Conservation (phyloP, 2,797 vertebrate genomes). For the Falco biarmicus region DNA sequence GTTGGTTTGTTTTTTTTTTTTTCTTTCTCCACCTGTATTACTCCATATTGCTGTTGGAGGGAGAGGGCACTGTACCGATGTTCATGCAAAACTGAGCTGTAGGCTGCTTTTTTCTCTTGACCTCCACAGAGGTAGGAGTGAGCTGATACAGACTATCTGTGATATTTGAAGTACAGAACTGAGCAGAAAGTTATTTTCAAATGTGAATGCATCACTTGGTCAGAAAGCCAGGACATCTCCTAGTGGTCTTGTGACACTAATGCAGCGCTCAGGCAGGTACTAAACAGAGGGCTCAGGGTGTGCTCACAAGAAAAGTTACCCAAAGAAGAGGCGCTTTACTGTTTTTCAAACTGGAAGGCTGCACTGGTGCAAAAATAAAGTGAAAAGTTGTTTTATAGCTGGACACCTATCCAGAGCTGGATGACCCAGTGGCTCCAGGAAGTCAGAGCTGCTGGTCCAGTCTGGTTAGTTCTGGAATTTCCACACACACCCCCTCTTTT, state of each 20-base stretch:
- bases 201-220: neutral
- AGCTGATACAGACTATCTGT: neutral
- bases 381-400: neutral
- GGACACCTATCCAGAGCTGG: neutral
- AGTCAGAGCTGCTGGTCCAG: neutral
- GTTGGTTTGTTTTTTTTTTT: neutral
- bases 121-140: neutral
- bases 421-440: neutral
- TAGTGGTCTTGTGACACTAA: neutral
- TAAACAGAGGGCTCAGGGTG: neutral
- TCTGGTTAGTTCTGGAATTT: neutral
- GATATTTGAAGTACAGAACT: neutral
- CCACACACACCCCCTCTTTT: accelerated
- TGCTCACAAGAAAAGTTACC: neutral
- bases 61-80: neutral
- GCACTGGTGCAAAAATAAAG: neutral
- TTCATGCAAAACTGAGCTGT: neutral
- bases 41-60: neutral
- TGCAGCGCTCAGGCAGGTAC: neutral
- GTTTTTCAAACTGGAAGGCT: neutral
- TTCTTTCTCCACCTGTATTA: neutral
- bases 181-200: neutral
- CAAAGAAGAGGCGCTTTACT: neutral
- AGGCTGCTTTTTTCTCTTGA: neutral
- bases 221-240: neutral